These are phyloP conservation scores for Diploptera punctata DNA, from an alignment of 2,888 invertebrate genomes.

Conservation along the genomic window DNA sequence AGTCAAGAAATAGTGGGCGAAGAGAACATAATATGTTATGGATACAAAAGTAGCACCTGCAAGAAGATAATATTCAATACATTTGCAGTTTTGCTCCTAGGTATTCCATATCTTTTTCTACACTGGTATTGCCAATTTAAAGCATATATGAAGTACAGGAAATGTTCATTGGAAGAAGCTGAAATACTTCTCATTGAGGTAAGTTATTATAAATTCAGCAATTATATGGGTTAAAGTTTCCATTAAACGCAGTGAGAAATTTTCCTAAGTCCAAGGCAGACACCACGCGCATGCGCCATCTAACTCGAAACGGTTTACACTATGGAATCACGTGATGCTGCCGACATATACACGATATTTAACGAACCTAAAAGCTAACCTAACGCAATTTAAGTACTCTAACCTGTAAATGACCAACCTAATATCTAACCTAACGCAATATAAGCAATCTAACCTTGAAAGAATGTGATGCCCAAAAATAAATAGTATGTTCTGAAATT, in stretches of 20 bases:
- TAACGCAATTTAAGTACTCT: too few species aligned
- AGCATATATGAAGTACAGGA: slow-evolving; percentile 39
- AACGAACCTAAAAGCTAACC: too few species aligned
- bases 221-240: too few species aligned
- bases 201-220: slow-evolving; percentile 7
- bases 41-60: slow-evolving; percentile 10
- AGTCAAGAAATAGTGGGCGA: slow-evolving; percentile 25
- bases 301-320: too few species aligned
- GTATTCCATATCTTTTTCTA: slow-evolving; percentile 45
- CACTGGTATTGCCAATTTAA: slow-evolving; percentile 46
- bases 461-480: too few species aligned
- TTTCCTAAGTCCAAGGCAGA: too few species aligned
- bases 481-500: too few species aligned
- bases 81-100: slow-evolving; percentile 32
- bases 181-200: slow-evolving; percentile 46
- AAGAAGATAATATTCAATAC: slow-evolving; percentile 32
- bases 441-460: not conserved
- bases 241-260: too few species aligned
- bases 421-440: not conserved
- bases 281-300: too few species aligned
- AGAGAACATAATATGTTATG: slow-evolving; percentile 24
- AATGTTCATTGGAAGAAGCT: slow-evolving; percentile 43
- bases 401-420: too few species aligned
- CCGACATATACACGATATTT: too few species aligned
- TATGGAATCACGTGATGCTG: too few species aligned